Base-by-base conservation (phyloP, 2,888 invertebrate genomes). In the Temnothorax rugatulus region DNA sequence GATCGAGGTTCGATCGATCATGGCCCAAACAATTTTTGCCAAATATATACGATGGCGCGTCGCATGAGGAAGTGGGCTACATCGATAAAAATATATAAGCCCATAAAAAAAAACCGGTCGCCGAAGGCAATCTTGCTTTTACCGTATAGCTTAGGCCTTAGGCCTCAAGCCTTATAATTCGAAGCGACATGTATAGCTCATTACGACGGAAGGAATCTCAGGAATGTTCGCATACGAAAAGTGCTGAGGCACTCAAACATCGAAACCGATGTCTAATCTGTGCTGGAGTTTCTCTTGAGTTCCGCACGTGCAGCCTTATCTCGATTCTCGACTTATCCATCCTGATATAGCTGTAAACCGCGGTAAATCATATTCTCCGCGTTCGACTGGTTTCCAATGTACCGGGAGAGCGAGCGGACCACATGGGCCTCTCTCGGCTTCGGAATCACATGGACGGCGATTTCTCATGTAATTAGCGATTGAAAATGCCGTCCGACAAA, bases 41-140 rank as follows among this genome's bases (percentile, higher is more conserved):
- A 90, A 92, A 92, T 90, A 29, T 29, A 29, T 29, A 83, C 84
- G 92, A 91, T 91, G 90, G 90, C 90, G 87, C 83, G 61, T 38
- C 47, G 66, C 38, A 69, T 64, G 69, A 82, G 82, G 83, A 91
- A 90, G 87, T 91, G 83, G 89, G 91, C 90, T 89, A 91, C 87
- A 73, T 88, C 85, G 88, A 89, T 88, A 89, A 88, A 86, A 82
- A 85, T 38, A 85, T 38, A 61, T 63, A 38, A 68, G 74, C 84
- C 75, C 81, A 82, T 54, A 64, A 81, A 69, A 57, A 74, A 83
- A 73, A 89, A 90, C 87, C 90, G 85, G 88, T 87, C 83, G 69
- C 75, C 69, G 18, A 44, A 50, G 73, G 54, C 54, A 57, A 84
- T 47, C 73, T 71, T 15, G 54, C 59, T 57, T 77, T 63, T 64